Conservation (phyloP, 2,113 vertebrate species). For the Hoplias malabaricus region DNA sequence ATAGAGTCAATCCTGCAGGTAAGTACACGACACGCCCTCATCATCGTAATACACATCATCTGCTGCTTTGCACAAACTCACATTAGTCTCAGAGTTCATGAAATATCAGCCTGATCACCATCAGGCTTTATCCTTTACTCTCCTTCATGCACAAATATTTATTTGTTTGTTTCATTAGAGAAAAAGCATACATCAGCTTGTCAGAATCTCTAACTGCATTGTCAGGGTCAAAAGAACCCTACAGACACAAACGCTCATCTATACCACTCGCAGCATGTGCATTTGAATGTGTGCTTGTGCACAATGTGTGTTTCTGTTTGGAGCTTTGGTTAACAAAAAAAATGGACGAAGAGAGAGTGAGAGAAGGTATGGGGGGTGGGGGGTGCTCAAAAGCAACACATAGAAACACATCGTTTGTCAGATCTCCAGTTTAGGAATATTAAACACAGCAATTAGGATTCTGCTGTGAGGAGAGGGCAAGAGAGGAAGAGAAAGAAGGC, state of each 20-base stretch:
- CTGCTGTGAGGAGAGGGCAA: constrained; percentile 32
- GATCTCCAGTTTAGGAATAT: constrained; percentile 70
- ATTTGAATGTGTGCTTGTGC: constrained; percentile 51
- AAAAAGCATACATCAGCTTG: background rate
- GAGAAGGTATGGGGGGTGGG: background rate
- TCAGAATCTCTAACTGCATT: background rate
- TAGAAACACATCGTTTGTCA: constrained; percentile 58
- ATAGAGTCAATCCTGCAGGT: constrained; percentile 77
- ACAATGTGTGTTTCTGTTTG: constrained; percentile 5
- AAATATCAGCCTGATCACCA: constrained; percentile 21
- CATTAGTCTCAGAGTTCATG: constrained; percentile 7
- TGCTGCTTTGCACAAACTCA: background rate
- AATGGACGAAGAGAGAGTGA: constrained; percentile 49
- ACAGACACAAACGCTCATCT: background rate
- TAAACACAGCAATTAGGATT: constrained; percentile 73
- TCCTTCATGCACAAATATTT: background rate
- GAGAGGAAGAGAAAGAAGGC: background rate
- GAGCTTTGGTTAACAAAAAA: constrained; percentile 22
- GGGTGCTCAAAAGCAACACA: constrained; percentile 50
- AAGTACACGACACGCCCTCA: constrained; percentile 1
- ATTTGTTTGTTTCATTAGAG: constrained; percentile 13
- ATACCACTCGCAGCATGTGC: constrained; percentile 30
- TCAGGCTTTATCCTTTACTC: constrained; percentile 22
- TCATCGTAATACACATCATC: background rate
- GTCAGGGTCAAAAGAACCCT: constrained; percentile 34